Conservation (phyloP, 2,113 vertebrate species). For the Eolophus roseicapilla region DNA sequence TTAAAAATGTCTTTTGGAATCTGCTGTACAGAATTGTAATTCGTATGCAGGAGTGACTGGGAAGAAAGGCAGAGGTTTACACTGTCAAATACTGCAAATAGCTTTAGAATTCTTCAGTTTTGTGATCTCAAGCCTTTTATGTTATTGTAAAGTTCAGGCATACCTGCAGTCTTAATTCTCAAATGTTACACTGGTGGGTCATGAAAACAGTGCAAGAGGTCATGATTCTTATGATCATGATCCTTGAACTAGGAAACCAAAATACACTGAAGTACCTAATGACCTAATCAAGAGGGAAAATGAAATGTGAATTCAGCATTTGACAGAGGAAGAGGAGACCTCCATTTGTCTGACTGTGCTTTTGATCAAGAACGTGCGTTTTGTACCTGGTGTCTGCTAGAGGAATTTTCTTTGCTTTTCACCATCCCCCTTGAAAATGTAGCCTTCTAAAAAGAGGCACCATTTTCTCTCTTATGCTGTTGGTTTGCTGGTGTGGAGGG, state of each 20-base stretch:
- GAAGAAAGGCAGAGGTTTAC: background rate
- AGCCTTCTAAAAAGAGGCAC: background rate
- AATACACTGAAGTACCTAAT: background rate
- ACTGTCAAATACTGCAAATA: background rate
- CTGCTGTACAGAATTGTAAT: background rate
- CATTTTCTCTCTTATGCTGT: background rate
- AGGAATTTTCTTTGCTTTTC: background rate
- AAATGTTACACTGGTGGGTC: background rate
- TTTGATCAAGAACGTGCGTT: background rate
- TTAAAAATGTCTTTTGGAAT: background rate
- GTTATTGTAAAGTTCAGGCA: background rate
- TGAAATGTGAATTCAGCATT: background rate
- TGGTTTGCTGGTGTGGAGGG: background rate
- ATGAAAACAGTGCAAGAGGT: background rate
- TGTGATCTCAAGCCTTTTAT: background rate
- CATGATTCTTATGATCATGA: background rate
- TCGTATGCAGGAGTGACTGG: background rate
- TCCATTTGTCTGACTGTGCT: background rate
- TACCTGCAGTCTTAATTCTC: background rate
- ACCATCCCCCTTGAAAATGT: background rate
- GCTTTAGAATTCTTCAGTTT: background rate
- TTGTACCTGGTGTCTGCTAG: background rate
- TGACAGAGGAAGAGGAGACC: background rate
- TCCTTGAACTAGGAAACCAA: background rate
- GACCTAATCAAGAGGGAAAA: background rate